Evolutionary conservation across 2,113 vertebrate species (phyloP).

Genomic region (Corvus moneduloides): DNA sequence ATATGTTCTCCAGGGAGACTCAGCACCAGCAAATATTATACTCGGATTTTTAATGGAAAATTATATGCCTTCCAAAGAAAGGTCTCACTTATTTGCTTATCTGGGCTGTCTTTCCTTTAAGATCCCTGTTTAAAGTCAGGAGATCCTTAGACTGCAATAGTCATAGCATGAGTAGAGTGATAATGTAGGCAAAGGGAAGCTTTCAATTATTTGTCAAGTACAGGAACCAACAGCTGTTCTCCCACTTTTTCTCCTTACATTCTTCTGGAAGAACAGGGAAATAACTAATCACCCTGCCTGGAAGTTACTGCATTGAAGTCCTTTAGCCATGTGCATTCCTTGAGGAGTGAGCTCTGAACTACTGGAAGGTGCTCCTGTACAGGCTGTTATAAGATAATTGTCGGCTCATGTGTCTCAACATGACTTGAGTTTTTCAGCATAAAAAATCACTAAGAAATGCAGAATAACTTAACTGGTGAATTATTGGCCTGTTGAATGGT

Average conservation of each 20-base stretch:
- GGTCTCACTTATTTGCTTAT: background rate
- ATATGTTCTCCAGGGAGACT: background rate
- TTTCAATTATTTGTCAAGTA: background rate
- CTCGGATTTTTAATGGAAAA: background rate
- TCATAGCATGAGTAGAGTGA: background rate
- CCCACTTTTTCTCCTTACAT: background rate
- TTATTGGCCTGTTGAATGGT: background rate
- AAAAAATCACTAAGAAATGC: background rate
- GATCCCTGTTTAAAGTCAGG: background rate
- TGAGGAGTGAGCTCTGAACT: background rate
- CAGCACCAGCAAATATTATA: background rate
- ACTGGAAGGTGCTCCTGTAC: background rate
- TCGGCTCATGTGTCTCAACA: background rate
- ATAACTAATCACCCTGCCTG: background rate
- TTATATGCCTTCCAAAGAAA: background rate
- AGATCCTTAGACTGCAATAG: background rate
- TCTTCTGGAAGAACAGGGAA: background rate
- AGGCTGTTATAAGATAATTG: accelerated
- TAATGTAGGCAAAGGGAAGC: background rate
- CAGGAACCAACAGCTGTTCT: background rate
- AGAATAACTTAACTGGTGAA: background rate
- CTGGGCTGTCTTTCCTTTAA: background rate
- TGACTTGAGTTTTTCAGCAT: background rate
- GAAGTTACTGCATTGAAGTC: background rate
- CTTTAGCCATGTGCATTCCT: background rate